A percentile compares a stretch with the other conserved stretches of the same genome.
Conservation (phyloP, 2,888 invertebrate genomes). For the Lepidocyrtinus sp. region DNA sequence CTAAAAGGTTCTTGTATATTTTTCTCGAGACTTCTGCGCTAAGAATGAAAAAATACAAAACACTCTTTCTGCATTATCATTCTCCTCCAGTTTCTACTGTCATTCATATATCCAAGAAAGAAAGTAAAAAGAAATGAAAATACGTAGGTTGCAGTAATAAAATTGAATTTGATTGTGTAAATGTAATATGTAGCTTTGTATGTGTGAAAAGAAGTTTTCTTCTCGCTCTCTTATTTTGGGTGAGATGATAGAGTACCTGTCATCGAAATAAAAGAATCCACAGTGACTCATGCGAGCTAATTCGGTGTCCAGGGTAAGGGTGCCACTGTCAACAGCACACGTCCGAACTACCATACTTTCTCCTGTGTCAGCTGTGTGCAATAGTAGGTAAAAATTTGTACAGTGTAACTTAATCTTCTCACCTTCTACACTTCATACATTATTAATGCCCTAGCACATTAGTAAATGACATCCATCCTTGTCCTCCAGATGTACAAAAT, state of each 20-base stretch:
- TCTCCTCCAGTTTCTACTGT: too few species aligned
- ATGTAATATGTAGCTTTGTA: neutral
- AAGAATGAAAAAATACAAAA: too few species aligned
- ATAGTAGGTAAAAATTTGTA: neutral
- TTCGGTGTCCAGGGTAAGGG: conserved; percentile 74
- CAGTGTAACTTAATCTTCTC: neutral
- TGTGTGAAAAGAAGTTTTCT: too few species aligned
- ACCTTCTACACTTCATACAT: conserved; percentile 6
- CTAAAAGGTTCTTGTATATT: too few species aligned
- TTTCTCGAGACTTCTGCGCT: too few species aligned
- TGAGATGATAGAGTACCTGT: conserved; percentile 67
- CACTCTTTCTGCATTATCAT: too few species aligned
- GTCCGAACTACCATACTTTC: conserved; percentile 73
- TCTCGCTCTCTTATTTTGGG: conserved; percentile 21
- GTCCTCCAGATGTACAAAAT: too few species aligned
- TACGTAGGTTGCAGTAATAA: too few species aligned
- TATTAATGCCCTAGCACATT: neutral
- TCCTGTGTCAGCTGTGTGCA: conserved; percentile 70
- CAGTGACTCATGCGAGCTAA: conserved; percentile 75
- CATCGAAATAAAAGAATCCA: conserved; percentile 74
- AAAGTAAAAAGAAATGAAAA: too few species aligned
- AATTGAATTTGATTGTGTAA: too few species aligned
- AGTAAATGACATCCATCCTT: too few species aligned
- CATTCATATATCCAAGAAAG: too few species aligned
- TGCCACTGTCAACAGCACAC: conserved; percentile 75